Percentiles rank a stretch among this genome's conserved stretches.
Evolutionary conservation across 2,113 vertebrate species (phyloP).

Genomic region (Dicrurus megarhynchus): DNA sequence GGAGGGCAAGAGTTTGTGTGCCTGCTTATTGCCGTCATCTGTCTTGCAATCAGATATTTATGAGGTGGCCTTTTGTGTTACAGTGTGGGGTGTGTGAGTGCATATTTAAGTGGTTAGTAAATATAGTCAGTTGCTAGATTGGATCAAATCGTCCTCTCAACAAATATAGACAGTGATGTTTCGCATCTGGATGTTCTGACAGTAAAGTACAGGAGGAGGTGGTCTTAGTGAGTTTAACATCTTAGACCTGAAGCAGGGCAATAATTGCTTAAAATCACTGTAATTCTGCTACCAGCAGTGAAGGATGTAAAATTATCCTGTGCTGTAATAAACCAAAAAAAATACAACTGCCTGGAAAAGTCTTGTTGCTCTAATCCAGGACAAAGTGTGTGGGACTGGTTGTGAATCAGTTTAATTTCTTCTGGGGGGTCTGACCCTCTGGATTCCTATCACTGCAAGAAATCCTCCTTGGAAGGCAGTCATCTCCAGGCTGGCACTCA

Average conservation of each 20-base stretch:
- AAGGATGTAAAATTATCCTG: not conserved
- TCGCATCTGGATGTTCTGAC: not conserved
- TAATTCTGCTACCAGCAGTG: not conserved
- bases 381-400: not conserved
- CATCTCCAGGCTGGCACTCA: not conserved
- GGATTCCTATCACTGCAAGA: not conserved
- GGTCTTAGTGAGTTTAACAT: not conserved
- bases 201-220: not conserved
- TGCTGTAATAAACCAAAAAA: not conserved
- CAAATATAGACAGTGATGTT: not conserved
- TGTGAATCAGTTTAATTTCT: not conserved
- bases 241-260: not conserved
- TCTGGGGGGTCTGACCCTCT: not conserved
- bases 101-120: slow-evolving; percentile 19
- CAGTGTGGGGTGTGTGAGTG: not conserved
- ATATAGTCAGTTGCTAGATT: not conserved
- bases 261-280: not conserved
- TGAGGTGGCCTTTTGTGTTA: slow-evolving; percentile 26
- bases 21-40: slow-evolving; percentile 36
- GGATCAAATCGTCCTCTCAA: not conserved
- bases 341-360: not conserved
- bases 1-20: slow-evolving; percentile 1
- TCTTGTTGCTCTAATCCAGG: not conserved
- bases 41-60: slow-evolving; percentile 12
- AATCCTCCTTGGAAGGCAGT: not conserved